Evolutionary conservation across 2,888 invertebrate species (phyloP).

Genomic region (Pocota personata): DNA sequence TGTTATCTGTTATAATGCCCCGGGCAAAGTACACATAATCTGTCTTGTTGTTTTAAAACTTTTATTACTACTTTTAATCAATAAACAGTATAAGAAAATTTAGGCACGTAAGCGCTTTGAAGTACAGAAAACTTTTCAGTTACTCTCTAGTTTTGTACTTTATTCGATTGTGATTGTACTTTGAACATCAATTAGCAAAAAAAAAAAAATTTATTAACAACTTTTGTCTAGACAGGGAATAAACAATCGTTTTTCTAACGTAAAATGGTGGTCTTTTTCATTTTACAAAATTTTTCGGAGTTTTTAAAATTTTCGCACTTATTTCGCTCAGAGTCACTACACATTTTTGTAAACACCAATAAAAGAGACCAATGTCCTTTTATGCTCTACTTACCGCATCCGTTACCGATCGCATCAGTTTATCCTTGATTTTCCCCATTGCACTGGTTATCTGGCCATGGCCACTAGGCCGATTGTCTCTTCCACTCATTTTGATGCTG

Average conservation of each 20-base stretch:
- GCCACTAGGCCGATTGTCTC: conserved; percentile 80
- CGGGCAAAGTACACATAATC: neutral
- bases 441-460: conserved; percentile 80
- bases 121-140: neutral
- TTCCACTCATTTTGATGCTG: conserved; percentile 81
- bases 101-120: neutral
- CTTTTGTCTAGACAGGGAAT: neutral
- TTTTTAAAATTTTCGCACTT: neutral
- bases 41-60: neutral
- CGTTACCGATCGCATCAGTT: conserved; percentile 78
- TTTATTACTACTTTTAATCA: neutral
- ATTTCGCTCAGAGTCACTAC: neutral
- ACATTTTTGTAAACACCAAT: neutral
- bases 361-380: conserved; percentile 12
- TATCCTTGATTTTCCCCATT: conserved; percentile 82
- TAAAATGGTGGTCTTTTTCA: neutral
- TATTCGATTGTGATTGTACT: neutral
- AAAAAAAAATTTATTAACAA: neutral
- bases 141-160: neutral
- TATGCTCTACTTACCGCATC: conserved; percentile 55
- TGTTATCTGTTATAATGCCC: neutral
- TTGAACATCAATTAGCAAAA: neutral
- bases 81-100: neutral
- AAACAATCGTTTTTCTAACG: neutral
- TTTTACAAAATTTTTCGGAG: too few relatives aligned